Base-by-base conservation (phyloP, 2,797 vertebrate species). In the Coregonus ussuriensis region DNA sequence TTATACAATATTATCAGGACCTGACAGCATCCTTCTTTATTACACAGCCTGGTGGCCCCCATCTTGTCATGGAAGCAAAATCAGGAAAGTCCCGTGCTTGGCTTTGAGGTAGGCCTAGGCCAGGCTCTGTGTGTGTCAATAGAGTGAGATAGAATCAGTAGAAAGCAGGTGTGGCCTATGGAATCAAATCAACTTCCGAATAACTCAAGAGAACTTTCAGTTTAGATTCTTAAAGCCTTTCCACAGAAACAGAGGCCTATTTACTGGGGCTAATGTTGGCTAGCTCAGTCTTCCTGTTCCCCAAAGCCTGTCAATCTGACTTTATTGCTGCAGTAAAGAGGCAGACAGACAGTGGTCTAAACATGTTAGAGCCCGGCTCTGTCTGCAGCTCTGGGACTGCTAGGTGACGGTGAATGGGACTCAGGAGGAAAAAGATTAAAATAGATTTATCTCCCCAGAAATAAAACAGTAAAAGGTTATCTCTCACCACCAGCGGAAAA, bases 381-480 rank as follows among this genome's bases (percentile, higher is more conserved):
- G 65, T 21, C 21, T 31, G 67, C 14, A 51, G 69, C 21, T 5
- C 31, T n/a, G 67, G 33, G 67, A 16, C 35, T 7, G 15, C 16
- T 9, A 9, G 35, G 35, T 41, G 33, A 37, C 5, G 47, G 11
- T 25, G 16, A 33, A 73, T 59, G 14, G 7, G 65, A 37, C 47
- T 52, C 51, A 9, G 41, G 16, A 53, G 66, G 14, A 72, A 52
- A 52, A 73, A 3, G 2, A 47, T 47, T 47, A 3, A 3, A 11
- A 47, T 9, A 75, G 77, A 89, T 86, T 84, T 81, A 85, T 82
- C 76, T 13, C 82, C 81, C 81, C 74, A 74, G 33, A 82, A 76
- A 79, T 75, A 76, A 87, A 85, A 81, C 85, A 88, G 80, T 85
- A 84, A 81, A 75, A 80, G 33, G 56, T 62, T 74, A 47, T 87